Base-by-base conservation (phyloP, 2,888 invertebrate species). In the Ectemnius lituratus region DNA sequence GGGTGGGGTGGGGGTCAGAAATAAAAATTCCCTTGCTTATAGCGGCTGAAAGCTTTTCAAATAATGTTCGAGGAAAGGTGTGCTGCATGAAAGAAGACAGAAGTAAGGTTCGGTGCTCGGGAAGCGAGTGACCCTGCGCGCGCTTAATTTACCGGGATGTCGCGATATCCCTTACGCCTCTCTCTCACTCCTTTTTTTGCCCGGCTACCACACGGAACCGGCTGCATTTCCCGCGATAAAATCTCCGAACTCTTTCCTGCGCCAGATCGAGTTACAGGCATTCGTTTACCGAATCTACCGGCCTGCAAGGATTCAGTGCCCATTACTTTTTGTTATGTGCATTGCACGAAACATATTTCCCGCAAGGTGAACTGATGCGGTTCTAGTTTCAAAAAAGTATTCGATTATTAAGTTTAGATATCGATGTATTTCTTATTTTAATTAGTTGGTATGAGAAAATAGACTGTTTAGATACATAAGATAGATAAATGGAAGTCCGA, bases 131-230 rank as follows among this genome's bases (percentile, higher is more conserved):
- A 79, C 67, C 79, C 70, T 37, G 37, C 57, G 69, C 71, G 71
- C 70, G 77, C 79, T 83, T 83, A 85, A 83, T 85, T 83, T 81
- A 81, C 77, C 74, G 77, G 79, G 80, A 84, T 84, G 84, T 81
- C 84, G 81, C 84, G 84, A 69, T 71, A 71, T 66, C 58, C 58
- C 37, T 63, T 71, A 60, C 37, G 37, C 37, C 37, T 37, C 11
- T 37, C 8, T 52, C 75, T 37, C 8, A 16, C 75, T 68, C 69
- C 74, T 82, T 76, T 83, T 84, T 37, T 37, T 83, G 76, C 76
- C 75, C 81, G 78, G 78, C 78, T 74, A 66, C 62, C 75, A 81
- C 82, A 77, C 76, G 82, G 82, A 84, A 82, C 82, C 84, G 76
- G 84, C 82, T 82, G 76, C 82, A 71, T 82, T 82, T 84, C 84